These are phyloP conservation scores for Thaumetopoea pityocampa DNA, from an alignment of 1,140 invertebrate genomes.

Conservation along the genomic window DNA sequence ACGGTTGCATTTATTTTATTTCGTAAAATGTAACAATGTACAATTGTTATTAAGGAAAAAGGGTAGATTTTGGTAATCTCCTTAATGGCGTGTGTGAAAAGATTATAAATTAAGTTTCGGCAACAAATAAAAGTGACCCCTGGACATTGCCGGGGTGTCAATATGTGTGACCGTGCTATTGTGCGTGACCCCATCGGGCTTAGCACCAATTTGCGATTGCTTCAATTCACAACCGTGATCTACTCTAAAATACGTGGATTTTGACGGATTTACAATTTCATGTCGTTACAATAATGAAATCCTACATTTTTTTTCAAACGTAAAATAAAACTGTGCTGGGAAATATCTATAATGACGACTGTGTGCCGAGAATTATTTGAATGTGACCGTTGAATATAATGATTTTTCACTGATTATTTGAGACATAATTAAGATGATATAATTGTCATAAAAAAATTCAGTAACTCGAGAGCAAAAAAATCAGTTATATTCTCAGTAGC, in stretches of 20 bases:
- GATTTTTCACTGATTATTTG: no score
- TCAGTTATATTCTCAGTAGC: no score
- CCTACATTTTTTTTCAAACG: slow-evolving; percentile 9
- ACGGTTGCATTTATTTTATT: slow-evolving; percentile 54
- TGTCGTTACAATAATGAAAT: slow-evolving; percentile 24
- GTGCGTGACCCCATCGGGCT: slow-evolving; percentile 63
- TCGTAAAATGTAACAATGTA: slow-evolving; percentile 63
- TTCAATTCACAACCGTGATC: slow-evolving; percentile 54
- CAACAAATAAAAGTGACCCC: slow-evolving; percentile 75
- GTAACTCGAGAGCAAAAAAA: no score
- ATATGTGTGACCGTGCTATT: slow-evolving; percentile 70
- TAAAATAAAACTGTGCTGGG: no score
- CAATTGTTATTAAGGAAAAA: slow-evolving; percentile 69
- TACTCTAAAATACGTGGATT: slow-evolving; percentile 18
- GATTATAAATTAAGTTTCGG: slow-evolving; percentile 76
- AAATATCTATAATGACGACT: no score
- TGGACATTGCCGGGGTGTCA: slow-evolving; percentile 64
- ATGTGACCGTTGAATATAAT: no score
- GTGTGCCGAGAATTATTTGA: no score
- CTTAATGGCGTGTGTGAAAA: slow-evolving; percentile 74
- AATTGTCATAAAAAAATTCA: no score
- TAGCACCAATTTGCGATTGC: slow-evolving; percentile 62
- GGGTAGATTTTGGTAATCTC: slow-evolving; percentile 74
- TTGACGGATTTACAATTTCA: slow-evolving; percentile 18
- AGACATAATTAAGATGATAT: no score